Conservation (phyloP, 2,888 invertebrate species). For the Sacculina carcini region DNA sequence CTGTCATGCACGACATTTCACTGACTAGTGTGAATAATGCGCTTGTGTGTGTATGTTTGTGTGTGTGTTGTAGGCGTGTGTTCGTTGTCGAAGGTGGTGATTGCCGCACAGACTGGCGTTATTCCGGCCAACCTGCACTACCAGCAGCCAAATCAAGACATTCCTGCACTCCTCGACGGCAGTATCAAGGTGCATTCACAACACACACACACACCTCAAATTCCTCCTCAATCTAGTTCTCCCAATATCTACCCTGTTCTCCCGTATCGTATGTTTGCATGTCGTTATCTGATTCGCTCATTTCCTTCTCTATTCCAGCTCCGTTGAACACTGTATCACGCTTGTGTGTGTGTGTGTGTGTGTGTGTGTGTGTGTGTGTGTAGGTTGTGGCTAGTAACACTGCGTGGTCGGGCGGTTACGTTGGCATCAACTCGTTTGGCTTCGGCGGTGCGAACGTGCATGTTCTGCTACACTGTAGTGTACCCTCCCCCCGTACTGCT, state of each 20-base stretch:
- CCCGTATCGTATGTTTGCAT: too few relatives aligned
- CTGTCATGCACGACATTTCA: background rate
- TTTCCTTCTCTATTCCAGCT: too few relatives aligned
- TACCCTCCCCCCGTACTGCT: slow-evolving; percentile 44
- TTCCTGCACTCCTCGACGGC: slow-evolving; percentile 71
- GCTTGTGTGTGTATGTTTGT: background rate
- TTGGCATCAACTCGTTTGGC: slow-evolving; percentile 86
- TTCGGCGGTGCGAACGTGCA: slow-evolving; percentile 97
- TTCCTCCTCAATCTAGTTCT: too few relatives aligned
- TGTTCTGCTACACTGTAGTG: slow-evolving; percentile 50
- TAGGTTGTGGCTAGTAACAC: slow-evolving; percentile 52
- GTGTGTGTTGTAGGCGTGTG: slow-evolving; percentile 36
- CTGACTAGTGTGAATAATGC: background rate
- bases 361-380: slow-evolving; percentile 18
- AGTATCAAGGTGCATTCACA: slow-evolving; percentile 37
- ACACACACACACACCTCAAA: too few relatives aligned
- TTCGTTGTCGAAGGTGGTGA: slow-evolving; percentile 63
- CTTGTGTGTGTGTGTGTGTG: too few relatives aligned
- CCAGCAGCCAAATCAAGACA: slow-evolving; percentile 56
- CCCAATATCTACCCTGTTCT: too few relatives aligned
- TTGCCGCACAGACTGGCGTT: slow-evolving; percentile 69
- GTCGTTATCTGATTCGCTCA: too few relatives aligned
- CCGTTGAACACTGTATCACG: too few relatives aligned
- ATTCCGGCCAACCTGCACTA: slow-evolving; percentile 84
- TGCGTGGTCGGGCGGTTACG: slow-evolving; percentile 68